These are phyloP conservation scores for Cassiopea xamachana DNA, from an alignment of 30 jellyfish, hydroid and myxozoan genomes.

Conservation along the genomic window DNA sequence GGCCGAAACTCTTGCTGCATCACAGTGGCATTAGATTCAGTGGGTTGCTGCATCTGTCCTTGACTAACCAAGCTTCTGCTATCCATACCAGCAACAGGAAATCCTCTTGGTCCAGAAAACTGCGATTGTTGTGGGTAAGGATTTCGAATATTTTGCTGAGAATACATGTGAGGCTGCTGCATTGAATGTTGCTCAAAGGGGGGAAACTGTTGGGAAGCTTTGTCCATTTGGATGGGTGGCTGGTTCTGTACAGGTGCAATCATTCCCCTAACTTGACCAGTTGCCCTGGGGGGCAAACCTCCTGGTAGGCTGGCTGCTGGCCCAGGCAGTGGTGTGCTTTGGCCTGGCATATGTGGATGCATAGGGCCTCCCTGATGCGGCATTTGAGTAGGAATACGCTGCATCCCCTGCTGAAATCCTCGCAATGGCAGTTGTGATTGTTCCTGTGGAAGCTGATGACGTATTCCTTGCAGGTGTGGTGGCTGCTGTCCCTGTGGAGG, in stretches of 20 bases:
- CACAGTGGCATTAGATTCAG: constrained; percentile 14
- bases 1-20: constrained; percentile 41
- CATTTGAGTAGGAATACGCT: neutral
- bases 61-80: constrained; percentile 8
- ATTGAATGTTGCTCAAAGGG: neutral
- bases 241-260: neutral
- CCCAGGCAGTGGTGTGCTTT: neutral
- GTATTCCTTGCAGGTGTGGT: neutral
- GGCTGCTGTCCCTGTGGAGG: constrained; percentile 1
- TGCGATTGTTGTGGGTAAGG: constrained; percentile 10
- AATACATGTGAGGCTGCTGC: constrained; percentile 20
- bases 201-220: constrained; percentile 15
- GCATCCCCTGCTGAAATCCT: constrained; percentile 3
- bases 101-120: constrained; percentile 9
- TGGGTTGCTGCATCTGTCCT: constrained; percentile 20
- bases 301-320: constrained; percentile 13
- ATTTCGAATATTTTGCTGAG: constrained; percentile 16
- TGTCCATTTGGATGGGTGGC: neutral
- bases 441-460: neutral
- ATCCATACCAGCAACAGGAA: constrained; percentile 24
- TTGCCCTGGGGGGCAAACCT: constrained; percentile 7
- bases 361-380: constrained; percentile 30
- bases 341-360: constrained; percentile 17
- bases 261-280: constrained; percentile 18
- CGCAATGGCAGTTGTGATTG: neutral